A percentile compares a stretch with the other conserved stretches of the same genome.
phyloP scores from a whole-genome alignment of 2,888 invertebrate genomes.

The Celastrina argiolus region DNA sequence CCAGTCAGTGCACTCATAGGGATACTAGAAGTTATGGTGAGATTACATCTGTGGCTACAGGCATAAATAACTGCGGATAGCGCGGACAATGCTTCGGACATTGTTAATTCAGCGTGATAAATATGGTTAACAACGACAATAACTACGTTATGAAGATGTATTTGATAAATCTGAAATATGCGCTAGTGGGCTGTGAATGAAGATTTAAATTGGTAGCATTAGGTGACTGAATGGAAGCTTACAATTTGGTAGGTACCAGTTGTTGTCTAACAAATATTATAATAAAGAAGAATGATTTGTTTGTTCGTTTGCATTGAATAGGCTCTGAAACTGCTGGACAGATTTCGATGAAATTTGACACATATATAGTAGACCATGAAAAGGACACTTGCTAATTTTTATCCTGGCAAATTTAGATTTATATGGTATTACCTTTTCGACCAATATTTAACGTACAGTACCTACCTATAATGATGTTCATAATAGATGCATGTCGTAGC shows the following conservation, averaged over 20 bases:
- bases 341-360: too few species aligned
- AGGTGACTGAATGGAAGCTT: slow-evolving; percentile 3
- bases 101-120: slow-evolving; percentile 29
- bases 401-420: too few species aligned
- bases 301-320: too few species aligned
- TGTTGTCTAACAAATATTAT: too few species aligned
- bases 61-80: slow-evolving; percentile 34
- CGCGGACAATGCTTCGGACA: slow-evolving; percentile 27
- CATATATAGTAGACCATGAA: too few species aligned
- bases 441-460: too few species aligned
- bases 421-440: too few species aligned
- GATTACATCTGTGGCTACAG: slow-evolving; percentile 47
- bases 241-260: not conserved
- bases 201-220: not conserved
- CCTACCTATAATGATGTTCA: too few species aligned
- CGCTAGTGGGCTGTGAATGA: slow-evolving; percentile 2
- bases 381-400: too few species aligned
- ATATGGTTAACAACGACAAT: slow-evolving; percentile 30
- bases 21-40: slow-evolving; percentile 26
- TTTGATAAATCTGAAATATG: slow-evolving; percentile 21
- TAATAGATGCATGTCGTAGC: too few species aligned
- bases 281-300: too few species aligned
- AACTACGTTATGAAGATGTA: slow-evolving; percentile 24
- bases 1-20: slow-evolving; percentile 17
- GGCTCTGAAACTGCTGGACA: too few species aligned